Evolutionary conservation across 2,888 invertebrate species (phyloP), one percentile per base, ranked within the genome.

Genomic region (Synanthedon tipuliformis): DNA sequence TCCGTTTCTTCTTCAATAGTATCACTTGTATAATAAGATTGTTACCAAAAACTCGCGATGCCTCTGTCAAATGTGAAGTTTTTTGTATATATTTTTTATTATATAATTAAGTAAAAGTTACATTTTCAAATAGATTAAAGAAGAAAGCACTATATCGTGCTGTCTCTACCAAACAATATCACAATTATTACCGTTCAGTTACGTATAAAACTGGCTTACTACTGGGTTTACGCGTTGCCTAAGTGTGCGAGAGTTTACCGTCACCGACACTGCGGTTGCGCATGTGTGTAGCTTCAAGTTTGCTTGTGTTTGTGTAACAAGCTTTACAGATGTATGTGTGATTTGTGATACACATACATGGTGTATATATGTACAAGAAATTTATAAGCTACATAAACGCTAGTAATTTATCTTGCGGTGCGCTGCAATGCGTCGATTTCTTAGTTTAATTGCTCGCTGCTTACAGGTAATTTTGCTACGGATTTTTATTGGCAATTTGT

Each of bases 171-270:
- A 70, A 68, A 75, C 74, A 75, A 75, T 80, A 78, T 80, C 75
- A 78, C 71, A 75, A 83, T 85, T 79, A 84, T 82, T 80, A 84
- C 81, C 78, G 83, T 84, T 83, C 81, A 75, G 79, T 82, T 83
- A 81, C 82, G 78, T 83, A 78, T 76, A 78, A 34, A 82, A 81
- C 83, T 80, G 78, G 84, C 74, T 68, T 63, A 74, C 84, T 78
- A 78, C 86, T 77, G 84, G 84, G 71, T 71, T 84, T 85, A 85
- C 86, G 82, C 85, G 61, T 1, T 63, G 62, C 53, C 27, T 34
- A 23, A 70, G 84, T 84, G 75, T 72, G 78, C 50, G 76, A 68
- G 61, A 52, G 51, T 50, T 18, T 56, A 55, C 54, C 54, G 54
- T 52, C 54, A 48, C 48, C 50, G 41, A 48, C 34, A 50, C 54